Evolutionary conservation across 2,888 invertebrate genomes (phyloP).

Genomic region (Trachelus tabidus): DNA sequence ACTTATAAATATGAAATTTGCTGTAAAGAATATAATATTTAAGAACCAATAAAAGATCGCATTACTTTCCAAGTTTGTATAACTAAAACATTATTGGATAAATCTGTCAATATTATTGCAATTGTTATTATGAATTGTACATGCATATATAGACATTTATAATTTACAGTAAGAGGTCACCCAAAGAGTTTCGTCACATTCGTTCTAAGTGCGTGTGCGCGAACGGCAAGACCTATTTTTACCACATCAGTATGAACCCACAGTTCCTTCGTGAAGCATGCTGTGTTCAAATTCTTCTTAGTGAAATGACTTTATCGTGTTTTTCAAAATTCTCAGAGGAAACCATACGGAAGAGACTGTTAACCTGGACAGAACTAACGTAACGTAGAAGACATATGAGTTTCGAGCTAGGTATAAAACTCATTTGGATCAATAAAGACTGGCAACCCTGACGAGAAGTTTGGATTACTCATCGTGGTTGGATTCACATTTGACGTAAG

Average conservation of each 20-base stretch:
- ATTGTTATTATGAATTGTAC: background rate
- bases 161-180: background rate
- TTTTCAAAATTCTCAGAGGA: background rate
- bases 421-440: background rate
- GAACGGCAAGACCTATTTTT: slow-evolving; percentile 2
- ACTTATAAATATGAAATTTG: background rate
- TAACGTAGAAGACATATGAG: background rate
- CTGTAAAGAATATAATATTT: background rate
- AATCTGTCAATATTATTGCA: background rate
- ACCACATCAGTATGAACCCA: background rate
- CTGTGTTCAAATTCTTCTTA: background rate
- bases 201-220: background rate
- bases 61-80: background rate
- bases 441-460: background rate
- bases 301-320: background rate
- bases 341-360: background rate
- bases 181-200: background rate
- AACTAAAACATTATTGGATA: background rate
- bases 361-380: background rate
- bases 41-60: background rate
- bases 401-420: background rate
- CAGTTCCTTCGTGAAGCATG: background rate
- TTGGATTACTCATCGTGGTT: background rate
- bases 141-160: background rate
- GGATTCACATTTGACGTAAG: background rate